These are phyloP conservation scores for Spodoptera exigua DNA, from an alignment of 2,888 invertebrate species.

Conservation along the genomic window DNA sequence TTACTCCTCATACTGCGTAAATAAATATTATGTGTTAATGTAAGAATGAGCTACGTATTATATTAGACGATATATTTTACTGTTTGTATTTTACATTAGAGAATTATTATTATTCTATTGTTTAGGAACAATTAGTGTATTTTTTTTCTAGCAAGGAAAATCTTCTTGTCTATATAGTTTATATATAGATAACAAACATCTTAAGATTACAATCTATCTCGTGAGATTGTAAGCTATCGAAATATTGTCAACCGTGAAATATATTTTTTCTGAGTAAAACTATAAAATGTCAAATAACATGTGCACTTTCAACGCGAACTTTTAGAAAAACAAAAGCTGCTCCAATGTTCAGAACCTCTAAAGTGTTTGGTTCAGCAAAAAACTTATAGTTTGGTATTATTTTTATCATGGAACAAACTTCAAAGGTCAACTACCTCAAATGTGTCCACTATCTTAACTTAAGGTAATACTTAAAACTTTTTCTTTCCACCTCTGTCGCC, in stretches of 20 bases:
- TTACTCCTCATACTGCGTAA: neutral
- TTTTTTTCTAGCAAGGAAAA: no score
- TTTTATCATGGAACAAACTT: constrained; percentile 13
- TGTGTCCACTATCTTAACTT: constrained; percentile 11
- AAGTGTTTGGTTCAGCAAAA: constrained; percentile 6
- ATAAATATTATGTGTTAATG: neutral
- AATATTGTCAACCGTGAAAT: no score
- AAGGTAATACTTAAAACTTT: constrained; percentile 43
- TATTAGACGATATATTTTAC: neutral
- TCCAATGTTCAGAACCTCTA: neutral
- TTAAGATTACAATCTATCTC: no score
- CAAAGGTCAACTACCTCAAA: constrained; percentile 34
- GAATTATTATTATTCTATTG: no score
- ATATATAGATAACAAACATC: no score
- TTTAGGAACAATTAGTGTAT: no score
- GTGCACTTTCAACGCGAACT: no score
- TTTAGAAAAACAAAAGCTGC: neutral
- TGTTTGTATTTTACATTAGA: no score
- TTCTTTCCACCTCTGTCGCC: constrained; percentile 32
- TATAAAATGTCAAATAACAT: no score
- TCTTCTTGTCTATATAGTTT: no score
- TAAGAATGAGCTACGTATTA: neutral
- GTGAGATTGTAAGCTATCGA: no score
- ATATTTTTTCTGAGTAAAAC: no score
- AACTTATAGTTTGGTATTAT: neutral